Conservation (phyloP, 2,797 vertebrate species). For the Anabacerthia variegaticeps region DNA sequence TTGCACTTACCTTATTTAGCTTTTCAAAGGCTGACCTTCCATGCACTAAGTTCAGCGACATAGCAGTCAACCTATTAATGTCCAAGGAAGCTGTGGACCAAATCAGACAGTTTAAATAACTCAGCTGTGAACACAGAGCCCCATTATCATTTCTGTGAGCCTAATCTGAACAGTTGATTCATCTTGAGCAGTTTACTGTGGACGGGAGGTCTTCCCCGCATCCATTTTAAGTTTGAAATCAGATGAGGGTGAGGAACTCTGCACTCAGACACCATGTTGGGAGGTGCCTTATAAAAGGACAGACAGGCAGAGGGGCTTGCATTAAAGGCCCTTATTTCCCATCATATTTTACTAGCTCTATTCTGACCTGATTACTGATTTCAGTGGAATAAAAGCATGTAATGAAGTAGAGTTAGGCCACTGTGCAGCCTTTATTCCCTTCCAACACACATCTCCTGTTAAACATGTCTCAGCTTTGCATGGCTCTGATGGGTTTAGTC, state of each 20-base stretch:
- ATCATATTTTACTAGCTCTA: not conserved
- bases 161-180: conserved; percentile 23
- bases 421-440: not conserved
- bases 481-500: not conserved
- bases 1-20: conserved; percentile 2
- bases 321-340: not conserved
- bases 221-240: conserved; percentile 43
- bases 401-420: not conserved
- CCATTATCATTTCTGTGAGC: conserved; percentile 47
- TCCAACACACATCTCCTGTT: not conserved
- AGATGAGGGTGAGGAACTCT: conserved; percentile 41
- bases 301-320: conserved; percentile 2
- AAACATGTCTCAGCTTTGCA: not conserved
- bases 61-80: not conserved
- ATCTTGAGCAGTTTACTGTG: conserved; percentile 8
- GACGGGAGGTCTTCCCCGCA: not conserved
- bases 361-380: not conserved
- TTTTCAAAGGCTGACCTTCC: conserved; percentile 43
- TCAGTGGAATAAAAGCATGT: not conserved
- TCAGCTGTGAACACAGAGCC: conserved; percentile 38
- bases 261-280: conserved; percentile 23
- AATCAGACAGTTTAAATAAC: conserved; percentile 32
- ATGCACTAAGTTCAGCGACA: not conserved
- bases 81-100: conserved; percentile 8
- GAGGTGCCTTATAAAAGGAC: conserved; percentile 47